Conservation (phyloP, 2,113 vertebrate species). For the Vulpes ferrilata region DNA sequence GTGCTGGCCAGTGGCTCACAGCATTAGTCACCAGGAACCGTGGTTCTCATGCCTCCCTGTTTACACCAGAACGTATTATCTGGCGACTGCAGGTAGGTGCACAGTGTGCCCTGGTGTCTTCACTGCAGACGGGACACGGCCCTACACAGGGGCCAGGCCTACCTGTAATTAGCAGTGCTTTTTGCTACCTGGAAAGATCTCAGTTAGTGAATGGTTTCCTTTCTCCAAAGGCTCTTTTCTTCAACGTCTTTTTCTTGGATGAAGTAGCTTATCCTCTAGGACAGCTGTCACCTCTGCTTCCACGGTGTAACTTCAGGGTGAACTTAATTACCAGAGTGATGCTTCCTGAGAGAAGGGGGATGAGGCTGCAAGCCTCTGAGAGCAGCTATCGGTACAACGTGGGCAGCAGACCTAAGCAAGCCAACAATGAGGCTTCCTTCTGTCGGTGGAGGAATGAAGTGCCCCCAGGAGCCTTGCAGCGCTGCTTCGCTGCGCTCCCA, state of each 20-base stretch:
- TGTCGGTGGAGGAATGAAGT: not conserved
- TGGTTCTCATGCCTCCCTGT: not conserved
- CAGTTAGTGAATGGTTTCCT: not conserved
- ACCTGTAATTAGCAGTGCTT: not conserved
- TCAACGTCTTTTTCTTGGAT: not conserved
- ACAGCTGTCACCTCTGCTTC: not conserved
- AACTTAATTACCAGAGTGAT: not conserved
- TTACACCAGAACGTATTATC: too few species aligned
- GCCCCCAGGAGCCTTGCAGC: not conserved
- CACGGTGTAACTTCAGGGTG: not conserved
- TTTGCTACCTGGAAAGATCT: too few species aligned
- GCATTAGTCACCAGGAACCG: fast-evolving
- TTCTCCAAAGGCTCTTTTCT: not conserved
- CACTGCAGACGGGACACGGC: not conserved
- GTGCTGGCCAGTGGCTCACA: not conserved
- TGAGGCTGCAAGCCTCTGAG: too few species aligned
- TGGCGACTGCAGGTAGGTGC: not conserved
- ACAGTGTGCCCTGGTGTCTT: fast-evolving
- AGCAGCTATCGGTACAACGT: not conserved
- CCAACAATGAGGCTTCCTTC: not conserved
- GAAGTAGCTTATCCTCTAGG: not conserved
- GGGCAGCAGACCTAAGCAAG: not conserved
- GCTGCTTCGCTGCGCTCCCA: not conserved
- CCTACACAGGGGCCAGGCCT: too few species aligned
- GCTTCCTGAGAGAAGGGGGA: not conserved